Base-by-base conservation (phyloP, 2,888 invertebrate species). In the Mongoloraphidia duomilia region DNA sequence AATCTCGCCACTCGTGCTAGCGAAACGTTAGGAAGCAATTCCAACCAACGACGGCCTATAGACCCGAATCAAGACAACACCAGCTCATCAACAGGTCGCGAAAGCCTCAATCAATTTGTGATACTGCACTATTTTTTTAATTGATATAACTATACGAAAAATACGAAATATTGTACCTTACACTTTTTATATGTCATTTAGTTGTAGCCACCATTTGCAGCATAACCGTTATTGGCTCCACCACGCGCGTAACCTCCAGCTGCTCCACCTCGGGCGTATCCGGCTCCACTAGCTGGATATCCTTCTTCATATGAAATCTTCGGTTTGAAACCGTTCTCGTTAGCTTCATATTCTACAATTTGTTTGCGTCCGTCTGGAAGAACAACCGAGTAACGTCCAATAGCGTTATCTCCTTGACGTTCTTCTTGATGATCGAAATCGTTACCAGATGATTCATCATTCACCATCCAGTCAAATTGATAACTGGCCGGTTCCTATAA, bases 381-480 rank as follows among this genome's bases (percentile, higher is more conserved):
- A 57, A 77, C 73, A 53, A 82, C 81, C 55, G 76, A 70, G 65
- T 82, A 82, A 60, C 78, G 79, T 11, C 82, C 82, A 53, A 74
- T 75, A n/a, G 80, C 79, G 0, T 75, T 76, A n/a, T 78, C 74
- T 3, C 80, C 80, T 57, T 73, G 75, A 57, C 79, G 77, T 9
- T 73, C 70, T 59, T 82, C 80, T 13, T 74, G 70, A 57, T 82
- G 82, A 0, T 80, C 81, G 65, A 80, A 82, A 58, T 82, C 80
- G 54, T 81, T 80, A 1, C 82, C 82, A 0, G 78, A 79, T 49
- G 73, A 65, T 2, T 71, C 68, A 57, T 80, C 80, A 57, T 75
- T 75, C 1, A 82, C 82, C 39, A 72, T 70, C 62, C 82, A 82
- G 14, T 79, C 76, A 63, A 82, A 82, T 2, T 79, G 76, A 67